Evolutionary conservation across 2,888 invertebrate genomes (phyloP).

Genomic region (Trichogramma evanescens): DNA sequence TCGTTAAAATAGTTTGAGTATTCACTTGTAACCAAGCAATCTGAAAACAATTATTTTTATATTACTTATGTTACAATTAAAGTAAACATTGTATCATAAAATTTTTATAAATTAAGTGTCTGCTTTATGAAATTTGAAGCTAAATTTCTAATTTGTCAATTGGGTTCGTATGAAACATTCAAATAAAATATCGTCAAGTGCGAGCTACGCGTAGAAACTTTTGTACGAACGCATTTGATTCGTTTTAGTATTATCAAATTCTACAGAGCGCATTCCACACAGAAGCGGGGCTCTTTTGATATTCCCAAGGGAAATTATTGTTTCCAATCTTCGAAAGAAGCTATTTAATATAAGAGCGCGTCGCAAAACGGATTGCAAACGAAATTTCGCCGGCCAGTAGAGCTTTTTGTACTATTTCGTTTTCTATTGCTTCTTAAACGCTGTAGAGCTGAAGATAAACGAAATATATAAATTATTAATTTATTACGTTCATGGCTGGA

Average conservation of each 20-base stretch:
- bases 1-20: constrained; percentile 84
- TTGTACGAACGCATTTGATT: not conserved
- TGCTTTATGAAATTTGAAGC: not conserved
- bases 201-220: not conserved
- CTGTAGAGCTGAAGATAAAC: too few relatives aligned
- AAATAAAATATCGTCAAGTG: not conserved
- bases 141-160: not conserved
- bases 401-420: too few relatives aligned
- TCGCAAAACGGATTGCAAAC: not conserved
- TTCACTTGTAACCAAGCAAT: constrained; percentile 86
- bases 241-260: constrained; percentile 6
- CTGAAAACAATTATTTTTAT: constrained; percentile 44
- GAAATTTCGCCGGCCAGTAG: not conserved
- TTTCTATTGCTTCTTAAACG: too few relatives aligned
- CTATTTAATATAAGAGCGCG: constrained; percentile 7
- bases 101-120: not conserved
- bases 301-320: constrained; percentile 18
- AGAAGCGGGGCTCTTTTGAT: not conserved
- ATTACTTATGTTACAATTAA: not conserved
- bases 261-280: not conserved
- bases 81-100: not conserved
- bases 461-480: too few relatives aligned
- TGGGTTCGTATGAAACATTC: constrained; percentile 13
- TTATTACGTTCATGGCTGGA: too few relatives aligned
- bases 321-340: constrained; percentile 11